Base-by-base conservation (phyloP, 2,113 vertebrate species). In the Eolophus roseicapilla region DNA sequence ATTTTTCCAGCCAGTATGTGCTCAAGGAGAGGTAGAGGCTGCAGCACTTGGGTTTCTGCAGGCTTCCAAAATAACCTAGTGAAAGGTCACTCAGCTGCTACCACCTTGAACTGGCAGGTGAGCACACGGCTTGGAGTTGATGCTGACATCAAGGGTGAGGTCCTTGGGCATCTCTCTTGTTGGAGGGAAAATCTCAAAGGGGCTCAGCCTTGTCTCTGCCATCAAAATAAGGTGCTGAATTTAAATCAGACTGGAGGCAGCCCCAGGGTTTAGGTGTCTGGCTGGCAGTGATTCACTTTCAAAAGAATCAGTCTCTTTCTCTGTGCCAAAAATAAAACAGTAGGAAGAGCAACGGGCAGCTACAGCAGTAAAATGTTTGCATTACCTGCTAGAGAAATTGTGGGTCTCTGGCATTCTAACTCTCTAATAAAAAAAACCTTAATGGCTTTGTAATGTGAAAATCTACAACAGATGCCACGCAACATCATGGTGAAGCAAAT, bases 381-480 rank as follows among this genome's bases (percentile, higher is more conserved):
- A 25, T 33, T 83, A 33, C 8, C n/a, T 31, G 35, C 53, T 75
- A 75, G 88, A 64, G 86, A 92, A 93, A 89, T 37, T 12, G 25
- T 27, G 49, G 19, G 2, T 41, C 17, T 39, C 79, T 83, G 59
- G 70, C n/a, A 75, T 90, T 92, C 74, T 67, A 82, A 59, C 46
- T 47, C 19, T 57, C 37, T 35, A 43, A 93, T 77, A 53, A 53
- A 93, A 88, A 44, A 19, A 50, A 37, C 39, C 29, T 46, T 29
- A 59, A 60, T 82, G 64, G 65, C 31, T 82, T 95, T 71, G 23
- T 77, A 73, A 74, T 25, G 47, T 76, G 81, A 95, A 93, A 96
- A 90, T 64, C 82, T 83, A 67, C 76, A 94, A 64, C 25, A 78
- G 37, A 39, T 95, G 62, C 81, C 78, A 63, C 2, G 9, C 67